These are phyloP conservation scores for Trachelus tabidus DNA, from an alignment of 2,888 invertebrate species.

Conservation along the genomic window DNA sequence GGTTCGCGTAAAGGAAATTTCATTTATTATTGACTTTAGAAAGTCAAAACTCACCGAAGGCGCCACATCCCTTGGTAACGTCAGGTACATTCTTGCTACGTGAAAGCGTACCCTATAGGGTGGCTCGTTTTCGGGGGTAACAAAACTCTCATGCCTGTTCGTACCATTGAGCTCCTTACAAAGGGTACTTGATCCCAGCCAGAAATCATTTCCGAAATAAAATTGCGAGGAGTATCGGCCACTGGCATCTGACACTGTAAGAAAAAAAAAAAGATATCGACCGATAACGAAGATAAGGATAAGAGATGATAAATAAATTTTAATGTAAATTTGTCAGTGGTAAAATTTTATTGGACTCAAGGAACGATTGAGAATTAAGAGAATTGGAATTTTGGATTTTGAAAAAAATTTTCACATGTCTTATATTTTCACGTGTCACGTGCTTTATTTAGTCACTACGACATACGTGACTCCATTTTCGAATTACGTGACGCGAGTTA, in stretches of 20 bases:
- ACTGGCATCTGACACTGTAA: conserved; percentile 81
- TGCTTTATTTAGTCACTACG: not conserved
- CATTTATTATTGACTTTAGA: conserved; percentile 22
- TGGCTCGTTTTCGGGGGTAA: conserved; percentile 65
- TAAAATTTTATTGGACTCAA: not conserved
- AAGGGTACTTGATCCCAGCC: conserved; percentile 80
- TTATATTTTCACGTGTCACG: not conserved
- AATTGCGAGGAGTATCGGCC: conserved; percentile 82
- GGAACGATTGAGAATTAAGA: not conserved
- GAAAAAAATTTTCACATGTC: not conserved
- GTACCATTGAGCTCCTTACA: conserved; percentile 76
- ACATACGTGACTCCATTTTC: not conserved
- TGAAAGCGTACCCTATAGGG: conserved; percentile 74
- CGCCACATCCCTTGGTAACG: conserved; percentile 69
- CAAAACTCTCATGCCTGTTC: conserved; percentile 64
- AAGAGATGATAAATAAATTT: not conserved
- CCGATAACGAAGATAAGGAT: not conserved
- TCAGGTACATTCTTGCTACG: conserved; percentile 72
- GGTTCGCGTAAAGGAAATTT: not conserved
- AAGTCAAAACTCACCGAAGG: conserved; percentile 66
- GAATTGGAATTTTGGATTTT: not conserved
- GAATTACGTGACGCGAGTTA: not conserved
- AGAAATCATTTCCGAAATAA: conserved; percentile 84
- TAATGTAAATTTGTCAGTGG: accelerated
- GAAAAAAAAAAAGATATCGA: not conserved